Evolutionary conservation across 2,888 invertebrate species (phyloP).

Genomic region (Lycia hirtaria): DNA sequence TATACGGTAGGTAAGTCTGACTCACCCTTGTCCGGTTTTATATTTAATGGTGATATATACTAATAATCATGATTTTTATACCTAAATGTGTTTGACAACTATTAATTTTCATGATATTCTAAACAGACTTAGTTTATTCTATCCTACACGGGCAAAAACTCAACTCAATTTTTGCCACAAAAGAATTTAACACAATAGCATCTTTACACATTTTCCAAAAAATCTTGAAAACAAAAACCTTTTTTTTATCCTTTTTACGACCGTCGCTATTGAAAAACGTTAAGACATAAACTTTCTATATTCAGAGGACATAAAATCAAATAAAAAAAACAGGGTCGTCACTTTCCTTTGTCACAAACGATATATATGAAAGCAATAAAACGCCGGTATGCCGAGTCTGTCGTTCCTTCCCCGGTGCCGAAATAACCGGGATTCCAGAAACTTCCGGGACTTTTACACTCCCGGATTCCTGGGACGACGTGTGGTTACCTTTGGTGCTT

Average conservation of each 20-base stretch:
- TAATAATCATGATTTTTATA: no score
- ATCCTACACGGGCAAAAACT: no score
- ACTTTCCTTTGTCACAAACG: constrained; percentile 49
- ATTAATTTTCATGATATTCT: no score
- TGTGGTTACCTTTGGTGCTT: constrained; percentile 52
- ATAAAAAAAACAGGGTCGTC: constrained; percentile 34
- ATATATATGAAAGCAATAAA: constrained; percentile 69
- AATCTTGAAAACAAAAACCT: constrained; percentile 5
- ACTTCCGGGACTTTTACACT: constrained; percentile 69
- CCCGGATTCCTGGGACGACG: constrained; percentile 62
- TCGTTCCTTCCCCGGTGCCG: constrained; percentile 59
- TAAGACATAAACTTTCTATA: constrained; percentile 35
- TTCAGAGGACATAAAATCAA: constrained; percentile 27
- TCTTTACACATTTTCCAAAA: background rate
- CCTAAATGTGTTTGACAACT: no score
- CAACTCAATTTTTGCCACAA: no score
- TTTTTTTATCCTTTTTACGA: constrained; percentile 17
- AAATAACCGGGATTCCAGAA: constrained; percentile 67
- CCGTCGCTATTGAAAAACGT: constrained; percentile 28
- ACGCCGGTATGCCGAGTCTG: constrained; percentile 57
- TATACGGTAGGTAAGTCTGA: no score
- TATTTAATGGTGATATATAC: no score
- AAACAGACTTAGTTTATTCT: no score
- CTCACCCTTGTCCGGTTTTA: no score
- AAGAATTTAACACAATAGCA: background rate